Evolutionary conservation across 2,113 vertebrate genomes (phyloP), one percentile per base, ranked within the genome.

Genomic region (Thryonomys swinderianus): DNA sequence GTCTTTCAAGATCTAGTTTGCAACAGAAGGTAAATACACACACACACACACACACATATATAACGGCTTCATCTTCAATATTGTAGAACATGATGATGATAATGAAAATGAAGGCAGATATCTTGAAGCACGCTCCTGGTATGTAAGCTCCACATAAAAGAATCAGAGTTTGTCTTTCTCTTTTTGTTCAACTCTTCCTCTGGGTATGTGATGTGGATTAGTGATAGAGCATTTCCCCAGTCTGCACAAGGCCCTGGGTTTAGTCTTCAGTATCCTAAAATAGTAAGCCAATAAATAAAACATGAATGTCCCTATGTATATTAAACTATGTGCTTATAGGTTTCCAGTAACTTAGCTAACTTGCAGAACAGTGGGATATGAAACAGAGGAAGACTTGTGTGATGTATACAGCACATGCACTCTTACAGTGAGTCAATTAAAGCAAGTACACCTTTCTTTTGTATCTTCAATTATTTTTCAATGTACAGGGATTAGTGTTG

Each of bases 391-490:
- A 40, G 78, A 64, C 34, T 81, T 62, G 4, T 42, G 45, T 81
- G 51, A 73, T 27, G 64, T 81, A 81, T 86, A 53, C 37, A 84
- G 80, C 23, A 92, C 2, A 21, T n/a, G 11, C 53, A 30, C 21
- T 87, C 20, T 76, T 34, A 59, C 25, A 85, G 61, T 81, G 78
- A 94, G 34, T 51, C 34, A 84, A 67, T 37, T 86, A 81, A 66
- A 96, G 95, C 2, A 2, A 45, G 30, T 57, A 90, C 17, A 69
- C 42, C 37, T 76, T 94, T 90, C n/a, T 61, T 76, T 76, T 45
- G 4, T 53, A 66, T 87, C 62, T 84, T 78, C 88, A 96, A 95
- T 91, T 94, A 96, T 67, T 34, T 73, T 84, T 79, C 96, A 96
- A 91, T 95, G 2, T 32, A 92, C 30, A 94, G 23, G 27, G 76